Evolutionary conservation across 2,888 invertebrate genomes (phyloP), one percentile per base, ranked within the genome.

Genomic region (Lycocerus yunnanus): DNA sequence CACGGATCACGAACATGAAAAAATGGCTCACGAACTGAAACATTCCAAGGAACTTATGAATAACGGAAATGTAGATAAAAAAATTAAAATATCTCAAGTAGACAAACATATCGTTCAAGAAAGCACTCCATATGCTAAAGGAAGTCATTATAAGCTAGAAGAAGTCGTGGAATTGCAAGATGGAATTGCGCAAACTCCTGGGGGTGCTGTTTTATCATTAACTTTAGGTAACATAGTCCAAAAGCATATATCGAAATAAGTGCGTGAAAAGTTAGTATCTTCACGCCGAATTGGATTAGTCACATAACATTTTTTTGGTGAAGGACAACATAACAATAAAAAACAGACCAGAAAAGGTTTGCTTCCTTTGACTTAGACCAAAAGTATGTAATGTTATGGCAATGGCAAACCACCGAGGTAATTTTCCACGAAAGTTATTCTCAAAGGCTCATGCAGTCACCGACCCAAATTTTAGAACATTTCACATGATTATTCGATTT

Each of bases 191-290:
- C 91, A 92, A 82, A 91, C 90, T 71, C 95, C 95, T 16, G 92
- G 92, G 68, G 95, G 95, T 71, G 96, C 96, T 9, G 91, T 95
- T 66, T 88, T 96, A 80, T 93, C 95, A 9, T 88, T 96, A 58
- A 92, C 93, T 24, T 87, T 96, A 80, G 95, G 94, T 90, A 86
- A 83, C 13, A 15, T 58, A 15, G 10, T 10, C 15, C 14, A 10
- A n/a, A 14, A 14, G n/a, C n/a, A n/a, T n/a, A n/a, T n/a, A n/a
- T n/a, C n/a, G n/a, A n/a, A n/a, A n/a, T n/a, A n/a, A n/a, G n/a
- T n/a, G n/a, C n/a, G n/a, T n/a, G n/a, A n/a, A n/a, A n/a, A n/a
- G n/a, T n/a, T n/a, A n/a, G n/a, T n/a, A n/a, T n/a, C n/a, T n/a
- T n/a, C n/a, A n/a, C n/a, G n/a, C n/a, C n/a, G n/a, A n/a, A n/a